Evolutionary conservation across 2,797 vertebrate species (phyloP).

Genomic region (Sebastolobus altivelis): DNA sequence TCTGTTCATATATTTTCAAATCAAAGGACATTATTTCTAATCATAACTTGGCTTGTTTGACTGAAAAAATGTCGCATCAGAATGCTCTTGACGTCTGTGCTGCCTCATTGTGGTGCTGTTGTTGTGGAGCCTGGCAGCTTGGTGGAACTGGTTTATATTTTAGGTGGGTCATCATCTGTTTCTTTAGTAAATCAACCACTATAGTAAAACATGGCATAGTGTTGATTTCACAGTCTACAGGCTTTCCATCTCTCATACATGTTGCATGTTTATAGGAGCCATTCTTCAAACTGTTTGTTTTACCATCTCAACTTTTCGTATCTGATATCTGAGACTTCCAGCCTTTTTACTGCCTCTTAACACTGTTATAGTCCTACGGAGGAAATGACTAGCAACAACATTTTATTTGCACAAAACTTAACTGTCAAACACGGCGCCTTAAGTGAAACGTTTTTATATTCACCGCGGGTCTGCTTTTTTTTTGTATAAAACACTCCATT

Average conservation of each 20-base stretch:
- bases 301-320: neutral
- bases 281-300: neutral
- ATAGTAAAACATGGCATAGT: neutral
- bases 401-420: neutral
- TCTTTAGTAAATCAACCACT: neutral
- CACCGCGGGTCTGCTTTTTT: conserved; percentile 14
- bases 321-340: neutral
- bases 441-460: neutral
- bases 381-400: conserved; percentile 1
- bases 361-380: neutral
- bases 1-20: neutral
- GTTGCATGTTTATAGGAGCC: neutral
- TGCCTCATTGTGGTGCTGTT: neutral
- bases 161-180: neutral
- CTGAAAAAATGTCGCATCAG: neutral
- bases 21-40: neutral
- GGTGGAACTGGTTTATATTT: neutral
- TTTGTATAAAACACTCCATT: conserved; percentile 13
- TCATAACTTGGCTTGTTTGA: neutral
- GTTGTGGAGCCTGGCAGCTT: neutral
- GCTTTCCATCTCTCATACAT: neutral
- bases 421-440: neutral
- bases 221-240: neutral
- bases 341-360: neutral
- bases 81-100: neutral